A percentile compares a stretch with the other conserved stretches of the same genome.
These are phyloP conservation scores for Cololabis saira DNA, from an alignment of 2,113 vertebrate genomes.

Conservation along the genomic window DNA sequence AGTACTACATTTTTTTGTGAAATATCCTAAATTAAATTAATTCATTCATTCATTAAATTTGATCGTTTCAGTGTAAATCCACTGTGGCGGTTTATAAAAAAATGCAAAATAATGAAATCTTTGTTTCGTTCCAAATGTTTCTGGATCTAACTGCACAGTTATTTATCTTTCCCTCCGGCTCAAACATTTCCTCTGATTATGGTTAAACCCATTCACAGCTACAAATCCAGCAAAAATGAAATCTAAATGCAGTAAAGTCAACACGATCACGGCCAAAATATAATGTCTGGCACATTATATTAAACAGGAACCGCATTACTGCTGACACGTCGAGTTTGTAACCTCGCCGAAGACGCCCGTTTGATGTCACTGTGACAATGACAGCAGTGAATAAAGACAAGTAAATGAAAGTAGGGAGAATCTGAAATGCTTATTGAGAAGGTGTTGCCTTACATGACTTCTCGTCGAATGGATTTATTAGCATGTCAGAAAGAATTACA, in stretches of 20 bases:
- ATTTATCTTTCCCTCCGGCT: too few species aligned
- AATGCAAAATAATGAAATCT: too few species aligned
- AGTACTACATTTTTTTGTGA: too few species aligned
- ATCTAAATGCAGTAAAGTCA: not conserved
- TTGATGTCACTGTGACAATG: conserved; percentile 16
- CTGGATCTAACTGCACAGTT: too few species aligned
- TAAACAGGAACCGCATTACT: not conserved
- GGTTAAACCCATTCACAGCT: too few species aligned
- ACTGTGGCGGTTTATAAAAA: too few species aligned
- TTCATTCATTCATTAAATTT: too few species aligned
- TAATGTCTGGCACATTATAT: not conserved
- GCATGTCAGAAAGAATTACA: conserved; percentile 28
- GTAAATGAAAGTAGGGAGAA: conserved; percentile 27
- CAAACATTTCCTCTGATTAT: too few species aligned
- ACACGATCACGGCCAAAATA: not conserved
- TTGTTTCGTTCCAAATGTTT: too few species aligned
- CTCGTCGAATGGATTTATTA: conserved; percentile 36
- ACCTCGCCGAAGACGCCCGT: not conserved
- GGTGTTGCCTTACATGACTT: conserved; percentile 42
- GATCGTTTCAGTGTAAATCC: too few species aligned
- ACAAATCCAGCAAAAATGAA: not conserved
- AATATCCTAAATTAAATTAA: too few species aligned
- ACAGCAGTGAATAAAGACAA: not conserved
- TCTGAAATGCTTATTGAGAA: conserved; percentile 18
- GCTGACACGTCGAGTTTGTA: conserved; percentile 1